Evolutionary conservation across 2,797 vertebrate genomes (phyloP).

Genomic region (Coregonus suidteri): DNA sequence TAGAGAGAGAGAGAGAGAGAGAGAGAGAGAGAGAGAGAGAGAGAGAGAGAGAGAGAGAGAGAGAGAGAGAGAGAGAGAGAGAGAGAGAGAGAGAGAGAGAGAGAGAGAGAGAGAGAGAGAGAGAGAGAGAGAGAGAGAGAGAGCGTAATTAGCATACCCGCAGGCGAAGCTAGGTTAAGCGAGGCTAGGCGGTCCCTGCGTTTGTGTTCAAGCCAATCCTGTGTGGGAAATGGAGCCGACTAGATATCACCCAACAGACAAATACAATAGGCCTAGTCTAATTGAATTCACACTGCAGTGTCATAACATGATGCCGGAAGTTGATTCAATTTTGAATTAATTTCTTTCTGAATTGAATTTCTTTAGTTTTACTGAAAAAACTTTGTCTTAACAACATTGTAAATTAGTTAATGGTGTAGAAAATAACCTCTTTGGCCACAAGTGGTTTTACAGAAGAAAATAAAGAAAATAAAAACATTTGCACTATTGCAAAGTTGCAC

Average conservation of each 20-base stretch:
- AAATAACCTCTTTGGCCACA: background rate
- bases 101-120: no score
- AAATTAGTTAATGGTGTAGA: background rate
- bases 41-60: no score
- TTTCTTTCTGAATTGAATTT: background rate
- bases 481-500: no score
- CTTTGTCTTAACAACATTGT: background rate
- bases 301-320: background rate
- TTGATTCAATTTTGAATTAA: background rate
- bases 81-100: no score
- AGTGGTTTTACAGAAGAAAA: background rate
- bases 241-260: constrained; percentile 76
- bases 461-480: no score
- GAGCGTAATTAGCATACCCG: constrained; percentile 97
- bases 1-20: constrained; percentile 71
- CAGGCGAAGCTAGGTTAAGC: constrained; percentile 79
- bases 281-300: background rate
- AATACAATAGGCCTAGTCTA: constrained; percentile 58
- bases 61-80: no score
- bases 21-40: no score
- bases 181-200: constrained; percentile 54
- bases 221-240: constrained; percentile 54
- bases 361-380: background rate
- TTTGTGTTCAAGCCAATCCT: constrained; percentile 79
- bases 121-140: constrained; percentile 80